phyloP scores from a whole-genome alignment of 2,113 vertebrate species.

The Carollia perspicillata region DNA sequence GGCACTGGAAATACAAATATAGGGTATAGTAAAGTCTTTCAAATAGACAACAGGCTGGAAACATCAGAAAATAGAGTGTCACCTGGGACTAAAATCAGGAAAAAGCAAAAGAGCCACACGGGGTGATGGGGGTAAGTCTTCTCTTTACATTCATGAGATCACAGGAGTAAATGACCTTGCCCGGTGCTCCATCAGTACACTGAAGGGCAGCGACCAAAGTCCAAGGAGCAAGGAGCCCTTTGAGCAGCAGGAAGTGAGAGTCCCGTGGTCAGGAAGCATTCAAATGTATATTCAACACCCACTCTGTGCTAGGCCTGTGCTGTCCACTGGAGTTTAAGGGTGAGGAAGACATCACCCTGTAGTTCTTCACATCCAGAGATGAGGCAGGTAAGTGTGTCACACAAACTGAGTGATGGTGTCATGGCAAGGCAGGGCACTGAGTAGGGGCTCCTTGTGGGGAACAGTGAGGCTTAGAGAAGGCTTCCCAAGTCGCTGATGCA shows the following conservation, averaged over 20 bases:
- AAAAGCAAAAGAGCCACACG: not conserved
- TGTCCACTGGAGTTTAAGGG: not conserved
- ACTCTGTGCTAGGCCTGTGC: not conserved
- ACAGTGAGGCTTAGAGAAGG: not conserved
- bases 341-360: not conserved
- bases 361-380: not conserved
- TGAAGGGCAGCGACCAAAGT: not conserved
- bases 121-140: not conserved
- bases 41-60: not conserved
- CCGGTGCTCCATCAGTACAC: not conserved
- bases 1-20: not conserved
- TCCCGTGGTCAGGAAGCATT: not conserved
- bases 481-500: not conserved
- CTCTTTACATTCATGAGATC: not conserved
- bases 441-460: not conserved
- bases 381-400: not conserved
- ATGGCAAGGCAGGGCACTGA: fast-evolving
- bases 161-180: too few relatives aligned
- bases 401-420: fast-evolving
- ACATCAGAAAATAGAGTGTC: not conserved
- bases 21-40: not conserved
- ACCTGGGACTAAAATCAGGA: not conserved
- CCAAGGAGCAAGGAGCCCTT: not conserved
- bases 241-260: not conserved
- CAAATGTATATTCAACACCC: not conserved